Evolutionary conservation across 1,140 invertebrate species (phyloP).

Genomic region (Pseudomyrmex concolor): DNA sequence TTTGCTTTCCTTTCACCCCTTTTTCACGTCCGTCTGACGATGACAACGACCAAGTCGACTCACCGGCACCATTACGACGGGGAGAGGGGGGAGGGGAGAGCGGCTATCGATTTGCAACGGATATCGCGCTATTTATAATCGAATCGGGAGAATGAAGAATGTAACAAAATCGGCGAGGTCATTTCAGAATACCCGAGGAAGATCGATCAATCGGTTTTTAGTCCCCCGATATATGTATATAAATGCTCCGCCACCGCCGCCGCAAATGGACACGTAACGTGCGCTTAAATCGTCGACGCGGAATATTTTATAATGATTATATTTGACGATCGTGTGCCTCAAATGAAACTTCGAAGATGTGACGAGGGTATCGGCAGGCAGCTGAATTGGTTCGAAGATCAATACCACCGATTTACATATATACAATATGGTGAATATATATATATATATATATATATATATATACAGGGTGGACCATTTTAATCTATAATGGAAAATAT

Average conservation of each 20-base stretch:
- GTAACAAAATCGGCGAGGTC: conserved; percentile 30
- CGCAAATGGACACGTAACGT: neutral
- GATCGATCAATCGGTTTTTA: conserved; percentile 41
- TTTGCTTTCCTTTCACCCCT: neutral
- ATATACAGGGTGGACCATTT: too few relatives aligned
- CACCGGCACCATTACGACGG: conserved; percentile 23
- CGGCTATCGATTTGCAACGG: conserved; percentile 53
- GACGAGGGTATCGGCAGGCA: neutral
- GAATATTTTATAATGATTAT: conserved; percentile 19
- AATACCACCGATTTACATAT: conserved; percentile 35
- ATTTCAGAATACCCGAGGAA: conserved; percentile 55
- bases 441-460: neutral
- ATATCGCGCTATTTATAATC: conserved; percentile 69
- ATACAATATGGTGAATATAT: too few relatives aligned
- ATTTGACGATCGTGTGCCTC: conserved; percentile 23
- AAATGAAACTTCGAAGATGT: conserved; percentile 12
- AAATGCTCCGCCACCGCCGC: conserved; percentile 27
- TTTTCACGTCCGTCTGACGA: neutral
- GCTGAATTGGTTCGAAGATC: neutral
- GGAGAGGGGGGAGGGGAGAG: too few relatives aligned
- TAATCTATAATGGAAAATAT: too few relatives aligned
- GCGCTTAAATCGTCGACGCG: neutral
- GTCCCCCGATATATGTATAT: conserved; percentile 47
- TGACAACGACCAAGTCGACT: neutral
- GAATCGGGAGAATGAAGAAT: conserved; percentile 17